phyloP scores from a whole-genome alignment of 2,888 invertebrate species.

The Cactoblastis cactorum region DNA sequence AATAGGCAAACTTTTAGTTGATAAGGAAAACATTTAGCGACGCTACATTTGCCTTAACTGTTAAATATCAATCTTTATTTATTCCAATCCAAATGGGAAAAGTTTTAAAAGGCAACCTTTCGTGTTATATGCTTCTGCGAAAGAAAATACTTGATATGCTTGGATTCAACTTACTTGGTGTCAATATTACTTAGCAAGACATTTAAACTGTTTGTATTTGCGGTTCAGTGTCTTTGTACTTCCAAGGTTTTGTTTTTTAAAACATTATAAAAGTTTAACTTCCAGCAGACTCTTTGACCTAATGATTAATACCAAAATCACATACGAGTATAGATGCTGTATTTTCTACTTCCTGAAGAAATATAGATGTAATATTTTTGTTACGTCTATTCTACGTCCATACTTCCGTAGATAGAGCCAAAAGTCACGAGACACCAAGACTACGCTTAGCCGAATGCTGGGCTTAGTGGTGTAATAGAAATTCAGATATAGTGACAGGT shows the following conservation, averaged over 20 bases:
- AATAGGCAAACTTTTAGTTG: not conserved
- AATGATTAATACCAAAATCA: too few species aligned
- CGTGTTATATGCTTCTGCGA: constrained; percentile 1
- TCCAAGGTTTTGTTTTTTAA: not conserved
- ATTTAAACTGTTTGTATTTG: not conserved
- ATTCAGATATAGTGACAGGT: too few species aligned
- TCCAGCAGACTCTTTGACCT: too few species aligned
- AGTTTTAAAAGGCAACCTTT: constrained; percentile 24
- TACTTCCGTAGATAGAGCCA: too few species aligned
- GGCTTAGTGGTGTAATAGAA: too few species aligned
- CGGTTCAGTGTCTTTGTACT: not conserved
- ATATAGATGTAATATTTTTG: too few species aligned
- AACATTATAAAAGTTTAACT: too few species aligned
- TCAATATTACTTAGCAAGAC: not conserved
- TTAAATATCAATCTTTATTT: constrained; percentile 30
- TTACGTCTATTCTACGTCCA: too few species aligned
- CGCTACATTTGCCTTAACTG: constrained; percentile 20
- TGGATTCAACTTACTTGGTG: not conserved
- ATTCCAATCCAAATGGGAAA: constrained; percentile 32
- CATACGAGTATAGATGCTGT: too few species aligned
- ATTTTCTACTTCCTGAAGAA: too few species aligned
- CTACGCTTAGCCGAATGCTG: too few species aligned
- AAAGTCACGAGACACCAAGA: too few species aligned
- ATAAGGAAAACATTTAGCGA: not conserved
- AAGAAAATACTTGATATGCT: constrained; percentile 8